Evolutionary conservation across 1,140 invertebrate genomes (phyloP).

Genomic region (Zaprionus tsacasi): DNA sequence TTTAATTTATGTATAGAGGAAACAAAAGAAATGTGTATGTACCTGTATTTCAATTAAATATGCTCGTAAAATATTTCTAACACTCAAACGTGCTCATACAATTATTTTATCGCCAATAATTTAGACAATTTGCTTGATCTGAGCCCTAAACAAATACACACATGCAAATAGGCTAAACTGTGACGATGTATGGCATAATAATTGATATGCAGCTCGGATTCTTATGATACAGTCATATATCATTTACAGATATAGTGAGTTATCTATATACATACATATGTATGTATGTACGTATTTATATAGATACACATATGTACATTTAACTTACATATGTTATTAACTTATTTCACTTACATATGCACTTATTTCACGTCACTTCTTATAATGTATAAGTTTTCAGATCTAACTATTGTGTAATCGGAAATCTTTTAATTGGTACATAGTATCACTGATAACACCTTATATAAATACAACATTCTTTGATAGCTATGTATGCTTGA

Average conservation of each 20-base stretch:
- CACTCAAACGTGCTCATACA: slow-evolving; percentile 62
- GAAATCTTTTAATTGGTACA: too few species aligned
- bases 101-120: slow-evolving; percentile 56
- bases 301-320: too few species aligned
- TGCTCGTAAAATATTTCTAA: slow-evolving; percentile 73
- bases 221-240: too few species aligned
- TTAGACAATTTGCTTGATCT: slow-evolving; percentile 68
- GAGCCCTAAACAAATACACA: slow-evolving; percentile 49
- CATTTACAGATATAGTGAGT: too few species aligned
- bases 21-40: slow-evolving; percentile 44
- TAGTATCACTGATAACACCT: slow-evolving; percentile 19
- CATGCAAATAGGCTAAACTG: slow-evolving; percentile 16
- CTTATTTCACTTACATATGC: too few species aligned
- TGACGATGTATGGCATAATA: slow-evolving; percentile 44
- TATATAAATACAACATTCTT: slow-evolving; percentile 50
- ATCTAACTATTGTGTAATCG: too few species aligned
- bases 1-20: slow-evolving; percentile 69
- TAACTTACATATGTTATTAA: too few species aligned
- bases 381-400: too few species aligned
- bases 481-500: slow-evolving; percentile 62
- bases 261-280: too few species aligned
- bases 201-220: slow-evolving; percentile 9
- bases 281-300: too few species aligned
- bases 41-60: slow-evolving; percentile 53
- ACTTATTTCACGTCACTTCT: too few species aligned